Evolutionary conservation across 2,797 vertebrate genomes (phyloP), one percentile per base, ranked within the genome.

Genomic region (Sebastes oblongus): DNA sequence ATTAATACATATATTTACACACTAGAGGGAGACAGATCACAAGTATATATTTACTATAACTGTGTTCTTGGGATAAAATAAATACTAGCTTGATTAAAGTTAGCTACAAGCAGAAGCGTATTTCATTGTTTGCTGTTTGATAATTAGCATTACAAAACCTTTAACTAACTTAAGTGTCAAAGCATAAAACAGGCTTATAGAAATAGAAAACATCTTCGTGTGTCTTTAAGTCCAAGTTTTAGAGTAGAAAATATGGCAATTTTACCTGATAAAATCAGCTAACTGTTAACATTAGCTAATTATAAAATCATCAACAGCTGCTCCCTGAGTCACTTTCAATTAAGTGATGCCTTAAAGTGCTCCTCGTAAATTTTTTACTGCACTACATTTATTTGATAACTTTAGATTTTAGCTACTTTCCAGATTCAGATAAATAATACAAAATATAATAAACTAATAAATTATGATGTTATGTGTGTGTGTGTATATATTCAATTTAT

Each of bases 11-110:
- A 4, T 27, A 66, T 80, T 52, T 83, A 52, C 4, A 72, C 92
- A 83, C 86, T 85, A 93, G 90, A 91, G 86, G 92, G 90, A 90
- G 91, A 88, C 91, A 91, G 75, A 50, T 88, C 80, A 90, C 39
- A 42, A 5, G 5, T 50, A 20, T 3, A 39, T 14, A 8, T 22
- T 20, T 8, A 24, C 34, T 4, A 10, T 52, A 8, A 7, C 50
- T 55, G 8, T 24, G 12, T n/a, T 34, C 2, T 42, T 56, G 3
- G 5, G 14, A 9, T 52, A 7, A 36, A 66, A 54, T 24, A 12
- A 30, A 34, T 34, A 3, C 32, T 34, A 59, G 22, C 61, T 71
- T 70, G 36, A 39, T 3, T 12, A 25, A 58, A 6, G 5, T 20
- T 32, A 61, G 59, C 59, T 60, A 22, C 20, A 36, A 36, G 36